Percentiles rank a stretch among this genome's conserved stretches.
phyloP scores from a whole-genome alignment of 2,113 vertebrate genomes.

The Alethe diademata region DNA sequence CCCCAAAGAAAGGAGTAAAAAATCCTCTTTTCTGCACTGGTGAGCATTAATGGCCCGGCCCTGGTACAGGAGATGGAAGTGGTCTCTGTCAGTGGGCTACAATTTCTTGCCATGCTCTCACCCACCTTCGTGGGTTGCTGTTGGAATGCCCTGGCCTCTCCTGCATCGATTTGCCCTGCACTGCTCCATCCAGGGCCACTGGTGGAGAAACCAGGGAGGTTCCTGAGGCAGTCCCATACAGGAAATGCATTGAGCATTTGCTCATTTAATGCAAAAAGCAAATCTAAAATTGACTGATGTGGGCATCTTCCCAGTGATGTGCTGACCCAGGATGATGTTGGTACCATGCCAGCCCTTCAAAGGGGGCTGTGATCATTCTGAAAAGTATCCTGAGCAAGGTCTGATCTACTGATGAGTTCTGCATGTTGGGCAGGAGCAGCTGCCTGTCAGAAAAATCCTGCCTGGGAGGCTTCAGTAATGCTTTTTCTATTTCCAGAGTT shows the following conservation, averaged over 20 bases:
- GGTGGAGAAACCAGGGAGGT: not conserved
- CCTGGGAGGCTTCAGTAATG: not conserved
- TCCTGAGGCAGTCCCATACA: not conserved
- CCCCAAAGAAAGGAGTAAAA: not conserved
- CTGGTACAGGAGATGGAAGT: not conserved
- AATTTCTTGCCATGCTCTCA: not conserved
- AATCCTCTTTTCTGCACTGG: not conserved
- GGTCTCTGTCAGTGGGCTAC: not conserved
- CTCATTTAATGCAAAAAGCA: not conserved
- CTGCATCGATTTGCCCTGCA: not conserved
- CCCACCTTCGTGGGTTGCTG: not conserved
- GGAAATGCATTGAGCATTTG: not conserved
- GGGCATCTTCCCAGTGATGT: not conserved
- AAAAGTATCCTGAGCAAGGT: not conserved
- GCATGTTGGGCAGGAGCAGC: not conserved
- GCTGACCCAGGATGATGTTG: not conserved
- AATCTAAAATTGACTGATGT: not conserved
- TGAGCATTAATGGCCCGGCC: not conserved
- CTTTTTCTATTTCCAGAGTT: conserved; percentile 83
- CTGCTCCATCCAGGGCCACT: not conserved
- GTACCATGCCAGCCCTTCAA: not conserved
- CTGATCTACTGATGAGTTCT: not conserved
- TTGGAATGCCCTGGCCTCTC: not conserved
- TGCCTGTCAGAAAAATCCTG: not conserved
- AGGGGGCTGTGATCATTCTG: not conserved